phyloP scores from a whole-genome alignment of 2,888 invertebrate species.

The Cerceris rybyensis region DNA sequence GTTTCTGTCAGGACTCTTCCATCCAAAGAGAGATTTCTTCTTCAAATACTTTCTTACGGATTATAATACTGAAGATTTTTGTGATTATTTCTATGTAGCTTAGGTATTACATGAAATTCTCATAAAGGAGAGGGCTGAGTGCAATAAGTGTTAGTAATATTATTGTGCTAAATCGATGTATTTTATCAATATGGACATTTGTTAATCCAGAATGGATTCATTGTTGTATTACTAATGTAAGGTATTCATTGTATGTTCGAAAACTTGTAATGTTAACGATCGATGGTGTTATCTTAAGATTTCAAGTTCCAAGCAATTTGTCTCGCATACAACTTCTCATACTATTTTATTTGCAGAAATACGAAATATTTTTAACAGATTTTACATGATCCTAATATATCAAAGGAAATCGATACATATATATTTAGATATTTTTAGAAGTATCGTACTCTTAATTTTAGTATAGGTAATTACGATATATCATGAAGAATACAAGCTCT shows the following conservation, averaged over 20 bases:
- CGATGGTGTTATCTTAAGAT: conserved; percentile 54
- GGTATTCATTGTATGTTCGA: conserved; percentile 34
- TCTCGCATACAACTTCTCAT: conserved; percentile 22
- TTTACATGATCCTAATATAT: conserved; percentile 58
- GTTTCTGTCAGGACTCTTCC: conserved; percentile 40
- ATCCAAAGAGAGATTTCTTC: conserved; percentile 26
- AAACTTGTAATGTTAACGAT: conserved; percentile 40
- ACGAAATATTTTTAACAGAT: conserved; percentile 55
- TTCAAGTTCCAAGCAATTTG: conserved; percentile 52
- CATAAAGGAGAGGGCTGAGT: conserved; percentile 52
- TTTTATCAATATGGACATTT: conserved; percentile 52
- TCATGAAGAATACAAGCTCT: conserved; percentile 27
- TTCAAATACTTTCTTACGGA: conserved; percentile 30
- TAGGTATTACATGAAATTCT: conserved; percentile 39
- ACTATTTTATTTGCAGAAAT: conserved; percentile 51
- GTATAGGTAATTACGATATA: conserved; percentile 39
- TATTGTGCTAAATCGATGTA: conserved; percentile 59
- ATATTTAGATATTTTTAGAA: conserved; percentile 68
- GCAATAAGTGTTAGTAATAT: conserved; percentile 63
- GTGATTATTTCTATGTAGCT: conserved; percentile 26
- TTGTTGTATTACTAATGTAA: conserved; percentile 48
- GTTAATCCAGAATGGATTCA: conserved; percentile 52
- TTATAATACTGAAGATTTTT: conserved; percentile 2
- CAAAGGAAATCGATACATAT: conserved; percentile 49
- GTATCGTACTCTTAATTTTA: conserved; percentile 42